These are phyloP conservation scores for Gonocerus acuteangulatus DNA, from an alignment of 2,888 invertebrate genomes.

Conservation along the genomic window DNA sequence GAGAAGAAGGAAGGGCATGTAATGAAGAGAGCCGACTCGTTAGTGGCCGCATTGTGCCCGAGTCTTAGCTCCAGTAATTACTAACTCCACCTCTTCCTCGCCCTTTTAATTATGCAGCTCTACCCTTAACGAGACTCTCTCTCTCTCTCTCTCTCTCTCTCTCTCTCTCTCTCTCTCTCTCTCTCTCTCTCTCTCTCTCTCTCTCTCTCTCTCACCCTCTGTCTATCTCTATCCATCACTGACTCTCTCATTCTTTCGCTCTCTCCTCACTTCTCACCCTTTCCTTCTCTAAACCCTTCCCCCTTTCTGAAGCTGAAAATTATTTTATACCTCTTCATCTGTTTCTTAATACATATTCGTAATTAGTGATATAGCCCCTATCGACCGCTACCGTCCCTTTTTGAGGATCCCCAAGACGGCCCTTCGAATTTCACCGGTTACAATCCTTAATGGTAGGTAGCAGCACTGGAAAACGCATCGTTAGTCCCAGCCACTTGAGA, in stretches of 20 bases:
- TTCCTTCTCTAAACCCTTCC: neutral
- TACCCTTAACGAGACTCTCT: constrained; percentile 3
- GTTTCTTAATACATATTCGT: constrained; percentile 19
- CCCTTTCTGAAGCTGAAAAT: neutral
- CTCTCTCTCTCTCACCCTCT: neutral
- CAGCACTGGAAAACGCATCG: too few species aligned
- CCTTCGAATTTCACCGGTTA: too few species aligned
- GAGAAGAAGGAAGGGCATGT: neutral
- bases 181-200: neutral
- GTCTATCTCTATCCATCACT: constrained; percentile 1
- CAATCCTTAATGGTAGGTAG: too few species aligned
- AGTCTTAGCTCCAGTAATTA: constrained; percentile 7
- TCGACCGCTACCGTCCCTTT: too few species aligned
- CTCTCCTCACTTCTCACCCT: neutral
- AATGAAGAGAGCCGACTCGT: constrained; percentile 18
- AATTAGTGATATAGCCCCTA: neutral
- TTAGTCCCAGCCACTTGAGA: too few species aligned
- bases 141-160: neutral
- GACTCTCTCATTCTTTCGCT: constrained; percentile 9
- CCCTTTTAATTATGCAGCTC: constrained; percentile 22
- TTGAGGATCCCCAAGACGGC: too few species aligned
- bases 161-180: neutral
- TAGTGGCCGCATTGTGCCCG: constrained; percentile 22
- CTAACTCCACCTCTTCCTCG: constrained; percentile 13
- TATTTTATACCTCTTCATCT: constrained; percentile 3